Evolutionary conservation across 2,113 vertebrate genomes (phyloP), one percentile per base, ranked within the genome.

Genomic region (Saccopteryx leptura): DNA sequence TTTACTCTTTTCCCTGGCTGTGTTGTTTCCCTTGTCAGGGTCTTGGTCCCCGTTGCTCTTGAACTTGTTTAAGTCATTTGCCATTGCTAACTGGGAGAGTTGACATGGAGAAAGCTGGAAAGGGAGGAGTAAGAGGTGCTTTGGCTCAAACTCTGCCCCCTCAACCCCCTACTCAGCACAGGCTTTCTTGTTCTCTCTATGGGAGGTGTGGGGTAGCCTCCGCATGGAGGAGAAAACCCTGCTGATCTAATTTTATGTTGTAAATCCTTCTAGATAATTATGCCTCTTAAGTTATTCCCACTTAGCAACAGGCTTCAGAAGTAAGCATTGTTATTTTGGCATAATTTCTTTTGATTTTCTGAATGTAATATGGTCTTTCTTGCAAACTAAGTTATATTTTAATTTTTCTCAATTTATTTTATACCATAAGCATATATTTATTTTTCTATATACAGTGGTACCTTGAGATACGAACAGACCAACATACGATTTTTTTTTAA

Each of bases 221-320:
- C 79, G 24, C 12, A 28, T 15, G 66, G n/a, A 88, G 39, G 15
- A 83, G 24, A 39, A 86, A 76, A 50, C 7, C 23, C 61, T 78
- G 39, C 15, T 93, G 80, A 80, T 31, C 93, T 74, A 74, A 75
- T 58, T 91, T 91, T 84, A 78, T 74, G n/a, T 28, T 71, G 65
- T 83, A 56, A 90, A 63, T 7, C 61, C 66, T 83, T 75, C 58
- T 74, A 63, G 56, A 68, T 91, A 81, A 93, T 63, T 88, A 84
- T 28, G 46, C 12, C 28, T 84, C 18, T 88, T 79, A 54, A n/a
- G 52, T 88, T 88, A 52, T 46, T 65, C 26, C 48, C 68, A 50
- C 60, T 91, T 83, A 54, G 31, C 58, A 74, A 66, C 33, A 94
- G 60, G 23, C 52, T 96, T 76, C 74, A 79, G 75, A 82, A 26